Evolutionary conservation across 2,113 vertebrate species (phyloP).

Genomic region (Lanius collurio): DNA sequence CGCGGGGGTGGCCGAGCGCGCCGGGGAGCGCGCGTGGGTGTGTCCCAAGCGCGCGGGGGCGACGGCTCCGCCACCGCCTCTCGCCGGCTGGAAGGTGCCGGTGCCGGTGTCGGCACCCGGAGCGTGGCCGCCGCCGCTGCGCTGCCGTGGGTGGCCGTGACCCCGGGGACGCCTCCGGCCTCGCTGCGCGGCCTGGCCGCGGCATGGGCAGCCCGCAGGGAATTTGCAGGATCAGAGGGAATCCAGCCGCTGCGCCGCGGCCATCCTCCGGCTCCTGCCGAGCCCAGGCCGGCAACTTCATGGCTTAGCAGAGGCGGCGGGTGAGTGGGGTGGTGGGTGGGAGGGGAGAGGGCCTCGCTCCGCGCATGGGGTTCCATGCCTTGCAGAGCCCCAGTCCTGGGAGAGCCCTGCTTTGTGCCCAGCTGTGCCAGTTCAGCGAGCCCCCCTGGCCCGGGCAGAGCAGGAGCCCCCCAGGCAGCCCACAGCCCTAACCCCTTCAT

Average conservation of each 20-base stretch:
- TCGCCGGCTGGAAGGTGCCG: neutral
- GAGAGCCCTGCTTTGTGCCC: neutral
- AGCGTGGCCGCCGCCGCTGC: neutral
- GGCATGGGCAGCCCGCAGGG: neutral
- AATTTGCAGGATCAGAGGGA: neutral
- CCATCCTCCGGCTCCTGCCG: neutral
- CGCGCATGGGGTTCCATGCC: neutral
- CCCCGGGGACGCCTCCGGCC: neutral
- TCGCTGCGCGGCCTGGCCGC: neutral
- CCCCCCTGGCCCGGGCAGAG: neutral
- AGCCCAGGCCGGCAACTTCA: neutral
- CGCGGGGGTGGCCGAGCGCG: neutral
- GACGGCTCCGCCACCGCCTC: neutral
- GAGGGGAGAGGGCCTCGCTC: neutral
- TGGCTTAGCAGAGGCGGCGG: neutral
- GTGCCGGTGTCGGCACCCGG: neutral
- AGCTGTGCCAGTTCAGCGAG: neutral
- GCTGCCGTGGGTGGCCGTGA: neutral
- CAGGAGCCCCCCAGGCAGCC: neutral
- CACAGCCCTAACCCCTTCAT: neutral
- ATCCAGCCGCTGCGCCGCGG: neutral
- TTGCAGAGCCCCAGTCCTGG: neutral
- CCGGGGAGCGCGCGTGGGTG: conserved; percentile 24
- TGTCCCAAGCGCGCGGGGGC: neutral
- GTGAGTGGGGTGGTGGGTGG: neutral